Evolutionary conservation across 2,797 vertebrate species (phyloP).

Genomic region (Schizothorax lantsangensis): DNA sequence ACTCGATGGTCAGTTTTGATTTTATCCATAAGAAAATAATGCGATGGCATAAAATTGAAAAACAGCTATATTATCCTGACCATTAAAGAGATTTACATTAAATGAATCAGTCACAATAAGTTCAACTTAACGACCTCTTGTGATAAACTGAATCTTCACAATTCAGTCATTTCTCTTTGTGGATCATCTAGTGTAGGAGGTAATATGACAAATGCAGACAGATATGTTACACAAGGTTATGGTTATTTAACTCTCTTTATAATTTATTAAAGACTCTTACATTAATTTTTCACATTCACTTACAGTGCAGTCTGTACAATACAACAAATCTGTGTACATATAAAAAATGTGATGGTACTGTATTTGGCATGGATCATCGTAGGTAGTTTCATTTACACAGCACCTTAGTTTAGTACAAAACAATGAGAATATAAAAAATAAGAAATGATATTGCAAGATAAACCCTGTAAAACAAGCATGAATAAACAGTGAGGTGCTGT

Average conservation of each 20-base stretch:
- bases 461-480: slow-evolving; percentile 13
- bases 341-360: slow-evolving; percentile 5
- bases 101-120: too few relatives aligned
- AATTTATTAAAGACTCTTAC: slow-evolving; percentile 32
- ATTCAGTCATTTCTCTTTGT: too few relatives aligned
- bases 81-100: too few relatives aligned
- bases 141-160: too few relatives aligned
- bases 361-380: slow-evolving; percentile 23
- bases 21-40: too few relatives aligned
- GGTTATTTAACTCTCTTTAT: neutral
- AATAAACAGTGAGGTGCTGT: neutral
- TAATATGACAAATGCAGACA: neutral
- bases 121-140: too few relatives aligned
- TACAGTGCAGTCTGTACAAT: slow-evolving; percentile 9
- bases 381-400: slow-evolving; percentile 30
- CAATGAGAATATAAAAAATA: slow-evolving; percentile 21
- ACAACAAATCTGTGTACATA: slow-evolving; percentile 28
- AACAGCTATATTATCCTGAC: too few relatives aligned
- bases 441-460: neutral
- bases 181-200: too few relatives aligned
- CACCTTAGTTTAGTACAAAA: slow-evolving; percentile 37
- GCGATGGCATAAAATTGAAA: too few relatives aligned
- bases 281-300: slow-evolving; percentile 23
- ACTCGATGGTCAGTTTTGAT: too few relatives aligned
- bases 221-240: neutral